phyloP scores from a whole-genome alignment of 1,140 invertebrate species.

The Platyscapa corneri region DNA sequence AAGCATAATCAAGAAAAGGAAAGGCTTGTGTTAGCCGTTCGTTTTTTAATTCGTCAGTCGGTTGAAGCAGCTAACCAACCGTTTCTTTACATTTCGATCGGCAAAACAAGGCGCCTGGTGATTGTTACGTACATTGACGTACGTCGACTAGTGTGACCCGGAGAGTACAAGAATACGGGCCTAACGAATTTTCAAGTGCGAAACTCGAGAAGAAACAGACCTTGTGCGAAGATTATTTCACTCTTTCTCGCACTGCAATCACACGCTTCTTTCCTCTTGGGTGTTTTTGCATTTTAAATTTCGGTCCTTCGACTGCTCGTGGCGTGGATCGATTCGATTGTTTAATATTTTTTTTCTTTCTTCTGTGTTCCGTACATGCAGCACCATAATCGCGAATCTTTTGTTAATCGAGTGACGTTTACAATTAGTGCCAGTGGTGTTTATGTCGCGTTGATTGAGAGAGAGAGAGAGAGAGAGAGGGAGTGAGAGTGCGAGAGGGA shows the following conservation, averaged over 20 bases:
- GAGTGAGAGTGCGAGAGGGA: not conserved
- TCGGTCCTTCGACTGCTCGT: not conserved
- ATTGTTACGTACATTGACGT: too few species aligned
- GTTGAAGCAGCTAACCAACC: not conserved
- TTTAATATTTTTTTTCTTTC: not conserved
- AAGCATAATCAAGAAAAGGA: not conserved
- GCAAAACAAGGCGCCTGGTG: too few species aligned
- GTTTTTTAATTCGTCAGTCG: not conserved
- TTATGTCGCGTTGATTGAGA: not conserved
- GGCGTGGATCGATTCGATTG: not conserved
- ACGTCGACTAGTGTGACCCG: not conserved
- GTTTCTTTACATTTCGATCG: not conserved
- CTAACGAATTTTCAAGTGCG: not conserved
- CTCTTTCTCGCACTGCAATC: not conserved
- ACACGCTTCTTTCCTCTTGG: not conserved
- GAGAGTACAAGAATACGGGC: not conserved
- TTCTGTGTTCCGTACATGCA: not conserved
- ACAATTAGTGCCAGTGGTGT: not conserved
- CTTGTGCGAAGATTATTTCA: not conserved
- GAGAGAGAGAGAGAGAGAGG: not conserved
- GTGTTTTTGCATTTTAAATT: not conserved
- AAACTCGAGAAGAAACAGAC: conserved; percentile 17
- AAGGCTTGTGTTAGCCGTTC: not conserved
- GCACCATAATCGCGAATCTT: not conserved
- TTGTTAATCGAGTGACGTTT: not conserved